These are phyloP conservation scores for Raillietiella orientalis DNA, from an alignment of 2,888 invertebrate genomes.

Conservation along the genomic window DNA sequence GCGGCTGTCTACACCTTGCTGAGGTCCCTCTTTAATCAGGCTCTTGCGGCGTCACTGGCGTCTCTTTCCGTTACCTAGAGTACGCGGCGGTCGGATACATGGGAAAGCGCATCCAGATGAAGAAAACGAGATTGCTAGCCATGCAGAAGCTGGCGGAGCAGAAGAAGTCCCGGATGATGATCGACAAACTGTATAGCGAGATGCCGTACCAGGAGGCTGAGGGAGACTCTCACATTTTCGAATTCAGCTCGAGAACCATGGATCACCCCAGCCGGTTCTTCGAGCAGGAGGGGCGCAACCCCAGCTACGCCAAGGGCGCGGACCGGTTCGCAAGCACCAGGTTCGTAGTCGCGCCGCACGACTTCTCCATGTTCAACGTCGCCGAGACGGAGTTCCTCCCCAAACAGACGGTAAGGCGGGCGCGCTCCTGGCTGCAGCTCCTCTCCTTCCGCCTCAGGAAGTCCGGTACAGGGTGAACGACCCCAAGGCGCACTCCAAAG, in stretches of 20 bases:
- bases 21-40: neutral
- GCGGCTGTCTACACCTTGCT: conserved; percentile 1
- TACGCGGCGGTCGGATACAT: conserved; percentile 94
- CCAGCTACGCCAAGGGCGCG: conserved; percentile 4
- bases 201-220: conserved; percentile 1
- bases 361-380: conserved; percentile 8
- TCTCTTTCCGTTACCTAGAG: conserved; percentile 24
- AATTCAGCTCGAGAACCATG: too few species aligned
- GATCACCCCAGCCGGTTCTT: too few species aligned
- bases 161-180: conserved; percentile 32
- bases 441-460: conserved; percentile 34
- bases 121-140: conserved; percentile 63
- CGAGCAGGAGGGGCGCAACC: neutral
- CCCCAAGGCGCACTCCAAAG: conserved; percentile 72
- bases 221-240: neutral
- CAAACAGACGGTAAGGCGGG: conserved; percentile 33
- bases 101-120: conserved; percentile 87
- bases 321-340: conserved; percentile 22
- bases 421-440: too few species aligned
- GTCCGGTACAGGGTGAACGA: conserved; percentile 82
- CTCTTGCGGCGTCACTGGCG: too few species aligned
- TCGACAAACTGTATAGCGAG: conserved; percentile 2
- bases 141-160: conserved; percentile 73
- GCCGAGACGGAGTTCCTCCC: conserved; percentile 24
- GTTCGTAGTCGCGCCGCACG: conserved; percentile 5